A percentile compares a stretch with the other conserved stretches of the same genome.
Conservation (phyloP, 2,113 vertebrate species). For the Etheostoma cragini region DNA sequence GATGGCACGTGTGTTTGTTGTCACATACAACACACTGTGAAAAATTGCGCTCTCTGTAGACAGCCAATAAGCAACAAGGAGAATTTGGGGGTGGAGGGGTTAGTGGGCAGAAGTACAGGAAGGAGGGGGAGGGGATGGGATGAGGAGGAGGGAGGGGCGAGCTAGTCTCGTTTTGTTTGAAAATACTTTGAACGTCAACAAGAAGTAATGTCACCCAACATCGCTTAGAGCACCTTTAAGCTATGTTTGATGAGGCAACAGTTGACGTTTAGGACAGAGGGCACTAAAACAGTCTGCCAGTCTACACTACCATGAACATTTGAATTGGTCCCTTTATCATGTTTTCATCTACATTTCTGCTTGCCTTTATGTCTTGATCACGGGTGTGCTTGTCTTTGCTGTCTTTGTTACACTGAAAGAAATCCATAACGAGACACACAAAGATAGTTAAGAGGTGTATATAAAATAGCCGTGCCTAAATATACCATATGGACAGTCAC, state of each 20-base stretch:
- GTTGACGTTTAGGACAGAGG: not conserved
- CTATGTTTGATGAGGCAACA: not conserved
- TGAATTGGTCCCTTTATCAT: not conserved
- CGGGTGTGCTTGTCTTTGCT: not conserved
- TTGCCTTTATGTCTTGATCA: not conserved
- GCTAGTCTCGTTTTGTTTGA: too few species aligned
- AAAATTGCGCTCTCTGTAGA: too few species aligned
- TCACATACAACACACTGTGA: too few species aligned
- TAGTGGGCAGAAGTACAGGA: too few species aligned
- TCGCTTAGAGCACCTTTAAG: not conserved
- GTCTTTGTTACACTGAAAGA: not conserved
- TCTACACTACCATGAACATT: not conserved
- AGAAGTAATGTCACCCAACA: too few species aligned
- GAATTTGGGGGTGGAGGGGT: too few species aligned
- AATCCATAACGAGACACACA: not conserved
- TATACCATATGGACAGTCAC: slow-evolving; percentile 15
- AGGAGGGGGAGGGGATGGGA: too few species aligned
- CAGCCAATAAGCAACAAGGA: too few species aligned
- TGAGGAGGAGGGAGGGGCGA: too few species aligned
- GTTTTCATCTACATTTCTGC: not conserved
- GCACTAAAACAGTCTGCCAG: not conserved
- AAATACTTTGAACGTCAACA: too few species aligned
- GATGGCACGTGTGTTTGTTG: too few species aligned
- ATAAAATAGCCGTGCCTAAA: slow-evolving; percentile 5
- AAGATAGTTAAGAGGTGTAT: not conserved